Conservation (phyloP, 1,140 invertebrate species). For the Kradibia gibbosae region DNA sequence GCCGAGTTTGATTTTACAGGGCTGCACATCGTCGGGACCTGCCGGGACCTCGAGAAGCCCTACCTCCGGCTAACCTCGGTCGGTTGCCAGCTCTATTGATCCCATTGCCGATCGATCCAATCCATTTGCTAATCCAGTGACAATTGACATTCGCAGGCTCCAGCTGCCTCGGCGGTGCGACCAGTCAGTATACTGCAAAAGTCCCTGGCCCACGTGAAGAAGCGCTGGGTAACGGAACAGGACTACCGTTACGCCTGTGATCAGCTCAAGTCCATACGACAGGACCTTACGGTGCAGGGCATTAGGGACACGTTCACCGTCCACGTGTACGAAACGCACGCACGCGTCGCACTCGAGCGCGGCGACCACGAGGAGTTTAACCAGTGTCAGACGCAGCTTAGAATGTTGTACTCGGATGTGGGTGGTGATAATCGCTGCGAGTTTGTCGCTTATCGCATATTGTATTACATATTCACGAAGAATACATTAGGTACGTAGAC, state of each 20-base stretch:
- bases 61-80: conserved; percentile 93
- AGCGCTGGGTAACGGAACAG: conserved; percentile 88
- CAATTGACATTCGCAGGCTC: conserved; percentile 79
- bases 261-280: conserved; percentile 98
- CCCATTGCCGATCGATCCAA: no score
- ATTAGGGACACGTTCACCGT: conserved; percentile 95
- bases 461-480: conserved; percentile 98
- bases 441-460: conserved; percentile 95
- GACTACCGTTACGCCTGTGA: conserved; percentile 98
- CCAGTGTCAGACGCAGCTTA: conserved; percentile 98
- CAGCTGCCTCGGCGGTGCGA: conserved; percentile 91
- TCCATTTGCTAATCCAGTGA: neutral
- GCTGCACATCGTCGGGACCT: conserved; percentile 94
- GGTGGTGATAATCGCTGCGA: conserved; percentile 85
- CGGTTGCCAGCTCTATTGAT: conserved; percentile 53
- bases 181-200: conserved; percentile 88
- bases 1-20: conserved; percentile 85
- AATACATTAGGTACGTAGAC: conserved; percentile 93
- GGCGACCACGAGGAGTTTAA: conserved; percentile 99
- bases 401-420: conserved; percentile 86
- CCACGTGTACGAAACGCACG: conserved; percentile 98
- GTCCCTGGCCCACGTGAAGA: conserved; percentile 91
- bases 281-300: conserved; percentile 98
- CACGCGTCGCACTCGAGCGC: conserved; percentile 95
- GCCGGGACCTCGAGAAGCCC: conserved; percentile 92